Evolutionary conservation across 1,140 invertebrate genomes (phyloP).

Genomic region (Gryon sp.): DNA sequence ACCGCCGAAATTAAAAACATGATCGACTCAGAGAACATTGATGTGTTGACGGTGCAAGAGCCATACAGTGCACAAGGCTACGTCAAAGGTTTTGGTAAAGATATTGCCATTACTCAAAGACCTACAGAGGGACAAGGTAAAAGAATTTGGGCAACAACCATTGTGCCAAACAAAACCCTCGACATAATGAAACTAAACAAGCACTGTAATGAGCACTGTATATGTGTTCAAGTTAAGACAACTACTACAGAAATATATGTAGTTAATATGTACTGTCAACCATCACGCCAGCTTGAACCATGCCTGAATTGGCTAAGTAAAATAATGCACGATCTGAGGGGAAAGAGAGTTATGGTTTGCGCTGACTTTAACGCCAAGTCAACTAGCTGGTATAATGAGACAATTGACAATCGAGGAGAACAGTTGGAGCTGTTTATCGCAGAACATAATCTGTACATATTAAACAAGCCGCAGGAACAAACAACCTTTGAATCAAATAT

Average conservation of each 20-base stretch:
- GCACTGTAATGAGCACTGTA: background rate
- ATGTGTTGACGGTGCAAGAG: background rate
- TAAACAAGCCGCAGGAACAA: background rate
- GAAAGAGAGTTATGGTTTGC: conserved; percentile 16
- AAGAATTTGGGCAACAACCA: background rate
- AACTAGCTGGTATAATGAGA: background rate
- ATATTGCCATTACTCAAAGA: background rate
- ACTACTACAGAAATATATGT: background rate
- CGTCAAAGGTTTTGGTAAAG: background rate
- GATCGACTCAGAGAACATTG: background rate
- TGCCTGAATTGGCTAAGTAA: background rate
- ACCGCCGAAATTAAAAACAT: too few relatives aligned
- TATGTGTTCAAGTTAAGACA: background rate
- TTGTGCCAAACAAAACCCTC: background rate
- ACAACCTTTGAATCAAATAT: background rate
- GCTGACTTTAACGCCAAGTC: conserved; percentile 18
- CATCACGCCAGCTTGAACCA: background rate
- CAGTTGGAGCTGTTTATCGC: conserved; percentile 14
- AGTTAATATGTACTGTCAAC: conserved; percentile 1
- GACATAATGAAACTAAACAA: background rate
- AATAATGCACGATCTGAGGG: background rate
- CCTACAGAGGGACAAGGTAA: background rate
- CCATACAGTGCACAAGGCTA: background rate
- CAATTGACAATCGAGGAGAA: conserved; percentile 12
- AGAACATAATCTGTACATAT: background rate